phyloP scores from a whole-genome alignment of 2,113 vertebrate species.

The Halichoerus grypus region DNA sequence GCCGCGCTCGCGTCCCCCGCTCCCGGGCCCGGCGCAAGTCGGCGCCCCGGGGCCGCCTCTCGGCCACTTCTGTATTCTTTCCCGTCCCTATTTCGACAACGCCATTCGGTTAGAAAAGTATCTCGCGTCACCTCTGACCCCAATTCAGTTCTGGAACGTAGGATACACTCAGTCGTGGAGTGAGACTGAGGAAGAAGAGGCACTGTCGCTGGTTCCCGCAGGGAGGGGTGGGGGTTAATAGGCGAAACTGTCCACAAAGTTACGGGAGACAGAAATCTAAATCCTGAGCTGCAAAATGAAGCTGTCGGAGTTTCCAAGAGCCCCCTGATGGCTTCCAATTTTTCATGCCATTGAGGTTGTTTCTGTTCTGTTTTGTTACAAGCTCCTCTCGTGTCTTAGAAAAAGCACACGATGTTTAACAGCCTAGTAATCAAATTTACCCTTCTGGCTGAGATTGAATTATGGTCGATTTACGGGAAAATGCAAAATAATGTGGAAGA shows the following conservation, averaged over 20 bases:
- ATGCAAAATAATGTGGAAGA: not conserved
- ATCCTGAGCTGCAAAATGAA: slow-evolving; percentile 19
- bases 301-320: slow-evolving; percentile 19
- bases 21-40: not conserved
- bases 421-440: slow-evolving; percentile 1
- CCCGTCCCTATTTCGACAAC: not conserved
- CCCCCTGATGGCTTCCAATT: not conserved
- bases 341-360: not conserved
- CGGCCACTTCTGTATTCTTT: not conserved
- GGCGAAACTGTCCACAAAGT: not conserved
- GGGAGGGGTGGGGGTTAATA: not conserved
- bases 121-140: not conserved
- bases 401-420: not conserved
- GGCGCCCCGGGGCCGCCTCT: not conserved
- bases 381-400: not conserved
- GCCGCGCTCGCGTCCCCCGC: not conserved
- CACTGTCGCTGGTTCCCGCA: not conserved
- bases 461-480: slow-evolving; percentile 20
- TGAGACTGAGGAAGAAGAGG: not conserved
- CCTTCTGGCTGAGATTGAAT: slow-evolving; percentile 2
- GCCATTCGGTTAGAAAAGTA: not conserved
- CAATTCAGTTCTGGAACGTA: not conserved
- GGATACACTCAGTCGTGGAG: not conserved
- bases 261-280: not conserved
- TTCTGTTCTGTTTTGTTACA: not conserved